A percentile compares a stretch with the other conserved stretches of the same genome.
These are phyloP conservation scores for Ataeniobius toweri DNA, from an alignment of 2,797 vertebrate species.

Conservation along the genomic window DNA sequence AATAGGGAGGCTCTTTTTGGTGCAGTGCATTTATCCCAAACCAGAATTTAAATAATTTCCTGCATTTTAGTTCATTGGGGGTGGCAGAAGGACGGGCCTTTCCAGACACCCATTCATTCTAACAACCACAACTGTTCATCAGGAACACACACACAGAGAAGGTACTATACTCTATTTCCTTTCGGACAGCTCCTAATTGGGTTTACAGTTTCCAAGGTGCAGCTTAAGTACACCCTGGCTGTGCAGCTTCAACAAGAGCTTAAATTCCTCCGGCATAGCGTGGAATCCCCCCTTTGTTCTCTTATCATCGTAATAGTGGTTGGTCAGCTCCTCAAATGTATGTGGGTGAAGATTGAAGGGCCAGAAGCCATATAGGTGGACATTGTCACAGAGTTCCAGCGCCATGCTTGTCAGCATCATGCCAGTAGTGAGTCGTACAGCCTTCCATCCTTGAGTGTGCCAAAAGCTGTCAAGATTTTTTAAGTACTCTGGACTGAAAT, in stretches of 20 bases:
- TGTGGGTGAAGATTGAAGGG: not conserved
- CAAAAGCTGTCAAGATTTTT: not conserved
- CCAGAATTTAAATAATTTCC: not conserved
- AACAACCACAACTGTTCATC: not conserved
- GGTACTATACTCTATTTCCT: not conserved
- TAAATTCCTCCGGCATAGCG: slow-evolving; percentile 2
- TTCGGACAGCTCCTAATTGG: not conserved
- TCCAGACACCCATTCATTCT: not conserved
- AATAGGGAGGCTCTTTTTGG: not conserved
- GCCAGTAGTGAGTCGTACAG: not conserved
- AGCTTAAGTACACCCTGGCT: not conserved
- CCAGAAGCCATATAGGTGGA: slow-evolving; percentile 5
- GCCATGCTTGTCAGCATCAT: not conserved
- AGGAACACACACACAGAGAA: not conserved
- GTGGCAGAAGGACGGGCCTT: not conserved
- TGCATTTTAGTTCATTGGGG: not conserved
- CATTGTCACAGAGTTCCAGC: not conserved
- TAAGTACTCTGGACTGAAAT: not conserved
- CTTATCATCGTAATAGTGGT: not conserved
- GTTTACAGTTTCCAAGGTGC: not conserved
- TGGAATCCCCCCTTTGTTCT: not conserved
- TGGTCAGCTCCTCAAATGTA: not conserved
- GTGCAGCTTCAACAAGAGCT: not conserved
- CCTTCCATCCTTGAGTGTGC: not conserved
- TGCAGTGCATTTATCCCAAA: not conserved